phyloP scores from a whole-genome alignment of 2,888 invertebrate genomes.

The Geotrupes spiniger region DNA sequence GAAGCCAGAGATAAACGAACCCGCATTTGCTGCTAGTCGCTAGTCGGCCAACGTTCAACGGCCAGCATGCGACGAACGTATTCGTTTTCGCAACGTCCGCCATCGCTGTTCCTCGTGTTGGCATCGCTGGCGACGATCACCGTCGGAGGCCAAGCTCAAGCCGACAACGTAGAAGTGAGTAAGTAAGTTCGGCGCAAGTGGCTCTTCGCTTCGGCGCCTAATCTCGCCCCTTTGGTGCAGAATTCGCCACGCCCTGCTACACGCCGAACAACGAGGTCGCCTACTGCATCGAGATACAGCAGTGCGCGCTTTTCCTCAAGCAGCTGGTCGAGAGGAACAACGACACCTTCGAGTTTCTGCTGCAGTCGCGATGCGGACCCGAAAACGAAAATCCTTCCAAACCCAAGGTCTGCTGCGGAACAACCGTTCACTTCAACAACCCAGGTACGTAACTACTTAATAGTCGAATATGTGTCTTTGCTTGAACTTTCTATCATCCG shows the following conservation, averaged over 20 bases:
- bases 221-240: slow-evolving; percentile 24
- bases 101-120: neutral
- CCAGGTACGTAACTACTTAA: no score
- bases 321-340: slow-evolving; percentile 34
- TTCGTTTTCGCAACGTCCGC: no score
- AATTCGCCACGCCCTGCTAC: slow-evolving; percentile 43
- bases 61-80: no score
- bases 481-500: no score
- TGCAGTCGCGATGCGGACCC: slow-evolving; percentile 38
- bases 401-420: slow-evolving; percentile 45
- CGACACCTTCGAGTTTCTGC: slow-evolving; percentile 34
- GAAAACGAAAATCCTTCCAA: slow-evolving; percentile 30
- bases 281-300: slow-evolving; percentile 47
- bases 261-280: slow-evolving; percentile 48
- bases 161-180: neutral
- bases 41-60: no score
- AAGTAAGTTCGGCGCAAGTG: neutral
- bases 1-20: no score
- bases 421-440: slow-evolving; percentile 9
- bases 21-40: no score
- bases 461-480: no score
- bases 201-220: neutral
- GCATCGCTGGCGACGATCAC: neutral
- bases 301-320: slow-evolving; percentile 46
- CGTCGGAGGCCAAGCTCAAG: neutral